These are phyloP conservation scores for Chanos chanos DNA, from an alignment of 2,797 vertebrate genomes.

Conservation along the genomic window DNA sequence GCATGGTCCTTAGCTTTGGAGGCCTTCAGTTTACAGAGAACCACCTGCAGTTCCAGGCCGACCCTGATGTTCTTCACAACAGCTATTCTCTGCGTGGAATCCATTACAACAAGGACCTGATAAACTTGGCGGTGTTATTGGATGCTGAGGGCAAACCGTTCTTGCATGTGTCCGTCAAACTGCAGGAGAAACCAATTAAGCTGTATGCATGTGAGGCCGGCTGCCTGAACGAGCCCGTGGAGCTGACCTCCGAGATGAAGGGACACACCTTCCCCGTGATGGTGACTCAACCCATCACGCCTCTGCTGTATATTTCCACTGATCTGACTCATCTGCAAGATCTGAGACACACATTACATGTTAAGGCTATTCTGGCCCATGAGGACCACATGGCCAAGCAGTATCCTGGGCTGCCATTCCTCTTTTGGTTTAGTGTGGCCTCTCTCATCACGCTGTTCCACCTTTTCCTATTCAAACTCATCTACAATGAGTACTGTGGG, in stretches of 20 bases:
- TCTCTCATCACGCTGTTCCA: constrained; percentile 96
- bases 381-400: constrained; percentile 98
- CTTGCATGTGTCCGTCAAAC: constrained; percentile 87
- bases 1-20: constrained; percentile 92
- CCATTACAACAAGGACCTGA: constrained; percentile 90
- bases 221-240: constrained; percentile 92
- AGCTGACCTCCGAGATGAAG: constrained; percentile 84
- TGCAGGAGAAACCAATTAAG: constrained; percentile 82
- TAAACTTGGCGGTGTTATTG: constrained; percentile 84
- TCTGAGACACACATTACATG: constrained; percentile 90
- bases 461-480: constrained; percentile 98
- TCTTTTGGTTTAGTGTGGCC: constrained; percentile 98
- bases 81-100: constrained; percentile 92
- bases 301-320: constrained; percentile 92
- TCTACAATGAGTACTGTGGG: constrained; percentile 98
- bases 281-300: constrained; percentile 95
- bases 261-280: constrained; percentile 91
- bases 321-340: constrained; percentile 92
- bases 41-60: constrained; percentile 96
- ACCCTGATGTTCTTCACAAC: constrained; percentile 92
- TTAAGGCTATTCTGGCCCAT: constrained; percentile 94
- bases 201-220: constrained; percentile 94
- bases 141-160: constrained; percentile 87
- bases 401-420: constrained; percentile 91
- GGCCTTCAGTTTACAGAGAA: constrained; percentile 98